These are phyloP conservation scores for Lissocephala sabroskyi DNA, from an alignment of 2,888 invertebrate genomes.

Conservation along the genomic window DNA sequence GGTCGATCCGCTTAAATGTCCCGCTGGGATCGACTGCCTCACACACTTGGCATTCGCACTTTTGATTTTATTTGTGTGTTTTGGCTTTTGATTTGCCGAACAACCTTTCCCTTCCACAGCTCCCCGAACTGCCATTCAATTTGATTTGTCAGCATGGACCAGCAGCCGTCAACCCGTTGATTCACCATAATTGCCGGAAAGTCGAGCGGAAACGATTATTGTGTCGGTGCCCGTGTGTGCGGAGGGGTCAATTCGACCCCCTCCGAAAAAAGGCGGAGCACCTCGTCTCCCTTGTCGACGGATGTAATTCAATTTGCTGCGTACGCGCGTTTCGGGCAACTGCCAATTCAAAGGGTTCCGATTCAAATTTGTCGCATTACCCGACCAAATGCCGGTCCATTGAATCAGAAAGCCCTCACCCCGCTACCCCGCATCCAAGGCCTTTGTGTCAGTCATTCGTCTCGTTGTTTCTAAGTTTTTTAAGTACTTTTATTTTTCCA, in stretches of 20 bases:
- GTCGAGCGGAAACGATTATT: constrained; percentile 59
- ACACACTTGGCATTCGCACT: not conserved
- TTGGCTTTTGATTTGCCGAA: constrained; percentile 1
- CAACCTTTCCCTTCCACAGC: not conserved
- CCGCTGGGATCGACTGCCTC: constrained; percentile 18
- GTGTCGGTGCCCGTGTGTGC: constrained; percentile 7
- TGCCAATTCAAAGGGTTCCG: constrained; percentile 5
- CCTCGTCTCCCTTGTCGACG: no score
- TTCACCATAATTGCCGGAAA: constrained; percentile 56
- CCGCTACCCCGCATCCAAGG: no score
- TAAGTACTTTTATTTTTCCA: constrained; percentile 21
- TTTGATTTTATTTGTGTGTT: not conserved
- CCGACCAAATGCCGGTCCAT: no score
- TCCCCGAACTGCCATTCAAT: constrained; percentile 21
- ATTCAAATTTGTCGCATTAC: constrained; percentile 4
- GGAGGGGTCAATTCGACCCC: constrained; percentile 7
- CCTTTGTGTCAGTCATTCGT: no score
- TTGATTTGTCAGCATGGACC: constrained; percentile 28
- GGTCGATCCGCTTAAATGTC: constrained; percentile 1
- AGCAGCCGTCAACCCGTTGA: constrained; percentile 11
- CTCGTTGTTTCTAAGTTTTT: no score
- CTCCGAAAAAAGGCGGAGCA: constrained; percentile 13
- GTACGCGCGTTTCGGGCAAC: constrained; percentile 3
- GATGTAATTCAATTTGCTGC: constrained; percentile 54
- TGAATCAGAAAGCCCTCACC: no score